These are phyloP conservation scores for Thymelicus sylvestris DNA, from an alignment of 2,888 invertebrate genomes.

Conservation along the genomic window DNA sequence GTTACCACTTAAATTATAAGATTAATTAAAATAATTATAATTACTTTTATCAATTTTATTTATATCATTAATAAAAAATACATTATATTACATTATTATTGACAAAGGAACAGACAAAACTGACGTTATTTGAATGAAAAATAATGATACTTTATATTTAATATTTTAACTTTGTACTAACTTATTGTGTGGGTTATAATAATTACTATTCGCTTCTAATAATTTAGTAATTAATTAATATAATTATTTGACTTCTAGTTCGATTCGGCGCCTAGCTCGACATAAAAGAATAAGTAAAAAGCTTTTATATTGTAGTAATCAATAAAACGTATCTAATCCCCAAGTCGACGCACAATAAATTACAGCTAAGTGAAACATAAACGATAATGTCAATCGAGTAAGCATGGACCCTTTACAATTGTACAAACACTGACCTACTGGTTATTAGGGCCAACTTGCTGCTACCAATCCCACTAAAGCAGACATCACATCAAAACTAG, in stretches of 20 bases:
- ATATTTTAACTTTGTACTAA: no score
- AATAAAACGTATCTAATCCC: conserved; percentile 60
- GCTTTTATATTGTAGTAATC: conserved; percentile 47
- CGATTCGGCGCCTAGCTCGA: conserved; percentile 16
- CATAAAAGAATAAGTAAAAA: conserved; percentile 25
- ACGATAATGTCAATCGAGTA: conserved; percentile 76
- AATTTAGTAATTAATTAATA: no score
- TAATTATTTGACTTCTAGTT: neutral
- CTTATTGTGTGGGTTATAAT: no score
- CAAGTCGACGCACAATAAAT: conserved; percentile 67
- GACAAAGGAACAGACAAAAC: no score
- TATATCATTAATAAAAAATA: no score
- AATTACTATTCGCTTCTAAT: no score
- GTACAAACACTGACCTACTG: conserved; percentile 72
- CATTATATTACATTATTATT: no score
- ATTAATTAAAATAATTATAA: no score
- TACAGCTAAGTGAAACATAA: conserved; percentile 78
- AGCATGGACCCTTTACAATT: conserved; percentile 70
- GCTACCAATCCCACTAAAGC: conserved; percentile 43
- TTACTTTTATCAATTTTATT: no score
- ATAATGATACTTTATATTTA: no score
- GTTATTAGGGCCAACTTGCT: conserved; percentile 63
- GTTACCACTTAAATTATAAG: no score
- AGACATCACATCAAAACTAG: conserved; percentile 39
- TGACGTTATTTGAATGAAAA: no score